A percentile compares a stretch with the other conserved stretches of the same genome.
Evolutionary conservation across 2,888 invertebrate species (phyloP).

Genomic region (Seladonia tumulorum): DNA sequence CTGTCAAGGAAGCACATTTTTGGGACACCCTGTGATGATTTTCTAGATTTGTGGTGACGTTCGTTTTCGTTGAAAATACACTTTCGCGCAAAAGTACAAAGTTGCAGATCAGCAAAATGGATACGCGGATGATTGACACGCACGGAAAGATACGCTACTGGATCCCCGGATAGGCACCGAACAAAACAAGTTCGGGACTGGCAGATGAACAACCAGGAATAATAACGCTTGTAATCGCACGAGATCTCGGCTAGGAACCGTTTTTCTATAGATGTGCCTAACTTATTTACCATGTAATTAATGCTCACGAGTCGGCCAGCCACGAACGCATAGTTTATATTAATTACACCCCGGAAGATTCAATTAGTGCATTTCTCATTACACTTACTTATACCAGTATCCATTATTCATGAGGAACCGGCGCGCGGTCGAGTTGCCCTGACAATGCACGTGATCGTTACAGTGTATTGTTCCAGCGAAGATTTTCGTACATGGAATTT

Average conservation of each 20-base stretch:
- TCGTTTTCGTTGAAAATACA: background rate
- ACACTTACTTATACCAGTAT: constrained; percentile 81
- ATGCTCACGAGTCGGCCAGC: constrained; percentile 73
- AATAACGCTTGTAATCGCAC: constrained; percentile 35
- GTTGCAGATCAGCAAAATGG: background rate
- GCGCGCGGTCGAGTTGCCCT: constrained; percentile 69
- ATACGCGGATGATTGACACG: background rate
- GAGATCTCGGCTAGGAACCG: constrained; percentile 50
- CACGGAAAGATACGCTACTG: background rate
- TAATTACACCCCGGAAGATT: constrained; percentile 83
- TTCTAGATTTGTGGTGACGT: background rate
- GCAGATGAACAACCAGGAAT: constrained; percentile 13
- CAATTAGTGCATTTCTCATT: constrained; percentile 84
- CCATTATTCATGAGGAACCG: constrained; percentile 80
- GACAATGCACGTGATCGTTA: constrained; percentile 75
- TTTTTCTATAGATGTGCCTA: constrained; percentile 55
- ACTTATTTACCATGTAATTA: constrained; percentile 77
- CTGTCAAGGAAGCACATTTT: no score
- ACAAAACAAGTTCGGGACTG: background rate
- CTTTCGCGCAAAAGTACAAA: background rate
- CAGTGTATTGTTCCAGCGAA: constrained; percentile 35
- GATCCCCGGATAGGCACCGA: background rate
- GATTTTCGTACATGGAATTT: constrained; percentile 40
- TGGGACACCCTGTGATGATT: background rate
- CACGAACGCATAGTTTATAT: constrained; percentile 80